Percentiles rank a stretch among this genome's conserved stretches.
Conservation (phyloP, 2,113 vertebrate species). For the Phoenicopterus ruber region DNA sequence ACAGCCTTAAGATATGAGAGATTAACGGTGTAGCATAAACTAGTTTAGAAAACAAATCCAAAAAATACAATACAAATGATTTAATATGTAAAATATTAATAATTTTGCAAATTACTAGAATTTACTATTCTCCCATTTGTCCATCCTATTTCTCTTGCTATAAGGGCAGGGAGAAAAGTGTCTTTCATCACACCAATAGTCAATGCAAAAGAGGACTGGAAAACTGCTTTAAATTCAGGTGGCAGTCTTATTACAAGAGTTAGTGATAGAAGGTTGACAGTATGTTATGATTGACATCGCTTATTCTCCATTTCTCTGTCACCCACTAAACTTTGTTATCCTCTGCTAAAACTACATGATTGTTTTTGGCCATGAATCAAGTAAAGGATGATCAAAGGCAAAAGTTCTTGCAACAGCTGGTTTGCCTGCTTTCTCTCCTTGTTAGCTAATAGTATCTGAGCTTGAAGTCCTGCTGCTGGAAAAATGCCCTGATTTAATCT, state of each 20-base stretch:
- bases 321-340: conserved; percentile 19
- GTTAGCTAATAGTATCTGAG: not conserved
- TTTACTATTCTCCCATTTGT: not conserved
- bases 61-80: not conserved
- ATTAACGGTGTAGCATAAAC: not conserved
- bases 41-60: not conserved
- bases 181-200: not conserved
- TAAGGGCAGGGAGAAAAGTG: not conserved
- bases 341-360: not conserved
- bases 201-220: not conserved
- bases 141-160: not conserved
- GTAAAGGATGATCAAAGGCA: conserved; percentile 38
- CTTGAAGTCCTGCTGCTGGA: conserved; percentile 13
- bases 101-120: not conserved
- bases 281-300: not conserved
- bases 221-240: not conserved
- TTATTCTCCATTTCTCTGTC: conserved; percentile 8
- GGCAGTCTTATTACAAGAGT: not conserved
- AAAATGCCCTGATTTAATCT: conserved; percentile 9
- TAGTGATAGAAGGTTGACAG: not conserved
- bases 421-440: conserved; percentile 51
- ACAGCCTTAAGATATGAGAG: not conserved
- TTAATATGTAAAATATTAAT: not conserved
- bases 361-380: conserved; percentile 9
- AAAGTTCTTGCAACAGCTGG: conserved; percentile 50